Base-by-base conservation (phyloP, 2,113 vertebrate genomes). In the Theristicus caerulescens region DNA sequence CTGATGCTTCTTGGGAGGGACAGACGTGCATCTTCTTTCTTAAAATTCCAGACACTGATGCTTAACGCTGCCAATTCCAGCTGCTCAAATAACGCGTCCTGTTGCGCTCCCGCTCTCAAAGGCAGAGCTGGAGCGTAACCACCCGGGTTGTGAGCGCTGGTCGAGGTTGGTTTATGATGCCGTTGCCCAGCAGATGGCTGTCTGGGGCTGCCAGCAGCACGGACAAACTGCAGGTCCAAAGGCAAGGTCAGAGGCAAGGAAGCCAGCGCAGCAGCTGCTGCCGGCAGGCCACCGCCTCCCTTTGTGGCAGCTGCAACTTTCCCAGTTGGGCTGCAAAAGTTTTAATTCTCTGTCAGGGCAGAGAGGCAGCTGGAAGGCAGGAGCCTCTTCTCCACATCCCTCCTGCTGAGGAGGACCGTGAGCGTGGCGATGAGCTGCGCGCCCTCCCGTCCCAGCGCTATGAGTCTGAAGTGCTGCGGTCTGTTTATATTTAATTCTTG, bases 151-250 rank as follows among this genome's bases (percentile, higher is more conserved):
- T 10, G 13, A 42, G 14, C 2, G 38, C 70, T 34, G 40, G 22
- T 36, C 16, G 18, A 8, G 15, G 12, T 6, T 40, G 67, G 16
- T 27, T 71, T 31, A 4, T 44, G 46, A 16, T 7, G 72, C 36
- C 4, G 34, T 26, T 52, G 86, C 67, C 90, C 92, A 90, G 92
- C 92, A 94, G 86, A 83, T 96, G 95, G 89, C 89, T 94, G 95
- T 24, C 67, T 34, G 86, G 62, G 86, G 57, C 86, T 44, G 82
- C 7, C 46, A 12, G 66, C 13, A 7, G 12, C 31, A 21, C 2
- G 36, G 36, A 26, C 94, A 51, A 59, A 80, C 69, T 11, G 29
- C 55, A 17, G 54, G 47, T 46, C 70, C 66, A 14, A 55, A 67
- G 64, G 36, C 69, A 77, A 79, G 61, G 82, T 61, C 51, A 42